phyloP scores from a whole-genome alignment of 2,888 invertebrate species.

The Agrilus biguttatus region DNA sequence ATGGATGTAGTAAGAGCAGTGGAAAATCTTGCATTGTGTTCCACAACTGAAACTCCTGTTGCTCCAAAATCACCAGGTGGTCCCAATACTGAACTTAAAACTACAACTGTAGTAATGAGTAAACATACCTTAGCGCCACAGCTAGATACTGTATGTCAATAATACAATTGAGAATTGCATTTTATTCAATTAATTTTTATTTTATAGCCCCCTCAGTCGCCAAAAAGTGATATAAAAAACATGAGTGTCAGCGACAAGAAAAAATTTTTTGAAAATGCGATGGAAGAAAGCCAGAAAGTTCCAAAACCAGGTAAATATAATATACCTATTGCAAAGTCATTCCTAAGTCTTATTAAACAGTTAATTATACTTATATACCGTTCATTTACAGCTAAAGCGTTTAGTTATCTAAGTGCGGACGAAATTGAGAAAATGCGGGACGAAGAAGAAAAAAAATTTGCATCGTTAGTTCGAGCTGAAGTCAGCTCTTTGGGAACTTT shows the following conservation, averaged over 20 bases:
- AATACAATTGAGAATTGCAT: background rate
- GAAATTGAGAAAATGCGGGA: constrained; percentile 89
- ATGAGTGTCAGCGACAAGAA: constrained; percentile 87
- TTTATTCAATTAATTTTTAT: background rate
- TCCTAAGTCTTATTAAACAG: background rate
- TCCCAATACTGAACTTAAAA: constrained; percentile 47
- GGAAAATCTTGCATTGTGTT: constrained; percentile 57
- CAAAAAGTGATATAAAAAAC: constrained; percentile 60
- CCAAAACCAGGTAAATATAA: constrained; percentile 58
- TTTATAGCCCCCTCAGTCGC: constrained; percentile 42
- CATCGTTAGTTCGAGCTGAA: constrained; percentile 53
- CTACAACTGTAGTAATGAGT: constrained; percentile 87
- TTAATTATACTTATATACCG: background rate
- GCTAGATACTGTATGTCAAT: constrained; percentile 39
- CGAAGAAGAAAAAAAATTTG: constrained; percentile 84
- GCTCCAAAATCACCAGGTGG: constrained; percentile 64
- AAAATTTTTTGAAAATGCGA: constrained; percentile 90
- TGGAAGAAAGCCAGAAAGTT: constrained; percentile 82
- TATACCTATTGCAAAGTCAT: background rate
- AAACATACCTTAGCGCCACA: constrained; percentile 78
- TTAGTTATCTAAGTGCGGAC: constrained; percentile 85
- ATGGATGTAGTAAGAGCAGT: constrained; percentile 84
- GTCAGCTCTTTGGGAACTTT: constrained; percentile 39
- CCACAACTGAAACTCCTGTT: constrained; percentile 33
- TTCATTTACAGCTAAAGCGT: constrained; percentile 63